Evolutionary conservation across 2,888 invertebrate genomes (phyloP).

Genomic region (Aromia moschata): DNA sequence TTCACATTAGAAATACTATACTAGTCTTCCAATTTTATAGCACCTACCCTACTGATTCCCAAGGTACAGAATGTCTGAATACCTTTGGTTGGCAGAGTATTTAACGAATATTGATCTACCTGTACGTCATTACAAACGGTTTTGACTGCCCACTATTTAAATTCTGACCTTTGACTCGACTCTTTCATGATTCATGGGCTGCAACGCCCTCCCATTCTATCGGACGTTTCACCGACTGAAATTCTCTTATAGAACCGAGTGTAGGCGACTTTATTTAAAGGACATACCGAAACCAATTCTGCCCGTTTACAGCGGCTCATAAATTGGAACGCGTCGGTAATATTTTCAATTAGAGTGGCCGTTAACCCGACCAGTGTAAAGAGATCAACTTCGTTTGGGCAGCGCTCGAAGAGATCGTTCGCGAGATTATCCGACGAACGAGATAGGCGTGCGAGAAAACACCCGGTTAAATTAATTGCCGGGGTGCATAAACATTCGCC

Average conservation of each 20-base stretch:
- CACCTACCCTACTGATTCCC: background rate
- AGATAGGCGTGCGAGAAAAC: too few species aligned
- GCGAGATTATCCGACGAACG: constrained; percentile 13
- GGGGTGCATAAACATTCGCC: too few species aligned
- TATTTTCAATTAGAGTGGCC: constrained; percentile 44
- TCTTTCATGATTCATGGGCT: background rate
- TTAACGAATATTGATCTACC: background rate
- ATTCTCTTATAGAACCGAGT: constrained; percentile 12
- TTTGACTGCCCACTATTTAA: background rate
- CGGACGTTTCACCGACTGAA: background rate
- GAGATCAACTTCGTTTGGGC: constrained; percentile 32
- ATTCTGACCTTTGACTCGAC: background rate
- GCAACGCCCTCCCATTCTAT: background rate
- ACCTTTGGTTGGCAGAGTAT: background rate
- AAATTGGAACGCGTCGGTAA: constrained; percentile 42
- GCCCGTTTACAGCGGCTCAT: constrained; percentile 30
- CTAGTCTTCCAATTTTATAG: too few species aligned
- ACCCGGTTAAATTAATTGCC: too few species aligned
- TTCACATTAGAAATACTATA: too few species aligned
- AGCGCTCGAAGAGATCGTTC: constrained; percentile 7
- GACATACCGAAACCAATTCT: constrained; percentile 28
- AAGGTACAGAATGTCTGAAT: background rate
- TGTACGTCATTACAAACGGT: background rate
- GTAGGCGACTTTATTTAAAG: constrained; percentile 21
- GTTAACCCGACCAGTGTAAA: constrained; percentile 41